phyloP scores from a whole-genome alignment of 2,113 vertebrate genomes.

The Mystacornis crossleyi region DNA sequence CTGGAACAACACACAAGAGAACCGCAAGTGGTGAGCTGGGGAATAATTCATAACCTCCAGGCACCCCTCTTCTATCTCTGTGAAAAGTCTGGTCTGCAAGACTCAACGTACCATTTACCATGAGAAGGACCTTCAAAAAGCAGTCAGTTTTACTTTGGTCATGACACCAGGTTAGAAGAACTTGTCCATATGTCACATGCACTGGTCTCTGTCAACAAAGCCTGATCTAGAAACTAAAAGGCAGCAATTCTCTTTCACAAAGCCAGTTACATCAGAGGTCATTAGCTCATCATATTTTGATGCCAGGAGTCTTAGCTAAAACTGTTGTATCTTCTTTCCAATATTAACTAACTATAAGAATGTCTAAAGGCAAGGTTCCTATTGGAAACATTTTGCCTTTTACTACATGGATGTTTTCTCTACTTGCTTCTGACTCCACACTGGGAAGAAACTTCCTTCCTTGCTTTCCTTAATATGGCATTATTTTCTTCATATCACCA shows the following conservation, averaged over 20 bases:
- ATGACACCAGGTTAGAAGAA: neutral
- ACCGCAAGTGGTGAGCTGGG: neutral
- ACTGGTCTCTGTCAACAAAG: neutral
- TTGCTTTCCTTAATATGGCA: neutral
- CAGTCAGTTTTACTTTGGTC: neutral
- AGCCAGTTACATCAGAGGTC: neutral
- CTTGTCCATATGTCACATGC: neutral
- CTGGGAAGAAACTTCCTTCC: neutral
- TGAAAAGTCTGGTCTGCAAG: neutral
- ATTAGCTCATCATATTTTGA: neutral
- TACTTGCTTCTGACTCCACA: neutral
- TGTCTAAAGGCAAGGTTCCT: neutral
- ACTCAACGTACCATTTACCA: fast-evolving
- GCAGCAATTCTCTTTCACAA: neutral
- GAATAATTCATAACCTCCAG: neutral
- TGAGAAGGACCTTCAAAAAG: neutral
- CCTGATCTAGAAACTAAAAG: neutral
- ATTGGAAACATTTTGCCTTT: neutral
- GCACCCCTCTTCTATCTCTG: neutral
- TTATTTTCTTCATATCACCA: neutral
- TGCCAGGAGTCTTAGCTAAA: neutral
- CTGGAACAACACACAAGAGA: neutral
- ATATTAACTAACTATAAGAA: neutral
- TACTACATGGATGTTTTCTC: neutral
- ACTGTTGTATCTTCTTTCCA: neutral